Conservation (phyloP, 2,888 invertebrate genomes). For the Netelia inedita region DNA sequence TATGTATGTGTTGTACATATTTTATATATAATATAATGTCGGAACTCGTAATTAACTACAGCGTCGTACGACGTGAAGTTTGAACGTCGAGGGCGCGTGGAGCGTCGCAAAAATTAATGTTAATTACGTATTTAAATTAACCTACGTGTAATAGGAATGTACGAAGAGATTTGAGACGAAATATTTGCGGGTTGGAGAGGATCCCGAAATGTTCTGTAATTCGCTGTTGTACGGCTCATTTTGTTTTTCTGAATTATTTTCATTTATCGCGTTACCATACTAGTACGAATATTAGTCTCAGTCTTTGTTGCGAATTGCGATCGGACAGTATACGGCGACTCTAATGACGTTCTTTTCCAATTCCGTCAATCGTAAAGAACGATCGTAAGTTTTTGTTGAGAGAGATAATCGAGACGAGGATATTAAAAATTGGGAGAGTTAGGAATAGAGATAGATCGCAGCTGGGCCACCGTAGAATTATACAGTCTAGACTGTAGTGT, state of each 20-base stretch:
- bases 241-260: conserved; percentile 21
- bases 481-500: conserved; percentile 64
- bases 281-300: conserved; percentile 78
- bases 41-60: conserved; percentile 37
- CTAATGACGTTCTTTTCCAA: conserved; percentile 19
- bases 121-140: conserved; percentile 75
- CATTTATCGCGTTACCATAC: conserved; percentile 43
- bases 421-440: neutral
- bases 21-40: conserved; percentile 28
- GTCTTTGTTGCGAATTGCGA: conserved; percentile 81
- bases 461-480: conserved; percentile 63
- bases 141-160: conserved; percentile 78
- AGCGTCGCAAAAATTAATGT: conserved; percentile 64
- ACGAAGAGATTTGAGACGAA: conserved; percentile 68
- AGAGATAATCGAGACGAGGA: neutral
- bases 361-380: neutral
- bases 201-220: conserved; percentile 33
- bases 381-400: no score
- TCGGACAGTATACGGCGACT: conserved; percentile 71
- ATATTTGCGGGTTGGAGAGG: conserved; percentile 12
- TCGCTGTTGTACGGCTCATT: conserved; percentile 39
- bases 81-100: conserved; percentile 9
- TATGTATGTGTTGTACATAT: conserved; percentile 35
- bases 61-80: conserved; percentile 45
- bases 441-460: conserved; percentile 38